These are phyloP conservation scores for Aphelocoma coerulescens DNA, from an alignment of 2,113 vertebrate species.

Conservation along the genomic window DNA sequence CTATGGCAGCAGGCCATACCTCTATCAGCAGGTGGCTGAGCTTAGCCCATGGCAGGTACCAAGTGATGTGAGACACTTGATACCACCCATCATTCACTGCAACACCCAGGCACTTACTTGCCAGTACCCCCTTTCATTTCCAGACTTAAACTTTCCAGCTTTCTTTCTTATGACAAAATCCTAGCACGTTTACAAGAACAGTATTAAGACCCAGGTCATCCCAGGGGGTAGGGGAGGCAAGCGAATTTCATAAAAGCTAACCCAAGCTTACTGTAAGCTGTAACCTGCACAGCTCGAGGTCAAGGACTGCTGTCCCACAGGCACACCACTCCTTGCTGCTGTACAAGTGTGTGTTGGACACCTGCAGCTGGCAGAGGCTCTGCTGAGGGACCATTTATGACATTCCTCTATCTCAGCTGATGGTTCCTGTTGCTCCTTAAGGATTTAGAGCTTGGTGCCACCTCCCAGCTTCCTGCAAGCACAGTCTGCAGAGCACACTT, in stretches of 20 bases:
- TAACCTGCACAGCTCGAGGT: background rate
- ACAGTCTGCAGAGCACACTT: background rate
- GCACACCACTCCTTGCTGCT: background rate
- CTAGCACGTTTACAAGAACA: rapidly evolving
- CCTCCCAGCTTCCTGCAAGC: background rate
- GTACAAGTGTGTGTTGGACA: background rate
- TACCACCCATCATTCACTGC: background rate
- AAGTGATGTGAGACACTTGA: background rate
- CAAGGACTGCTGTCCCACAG: background rate
- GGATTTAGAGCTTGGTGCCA: background rate
- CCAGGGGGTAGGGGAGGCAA: background rate
- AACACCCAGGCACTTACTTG: background rate
- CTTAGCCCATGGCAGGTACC: background rate
- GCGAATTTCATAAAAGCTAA: background rate
- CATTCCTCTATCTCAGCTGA: background rate
- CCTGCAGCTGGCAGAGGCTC: background rate
- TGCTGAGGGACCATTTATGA: background rate
- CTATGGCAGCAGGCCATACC: background rate
- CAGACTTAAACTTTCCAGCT: background rate
- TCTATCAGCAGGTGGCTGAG: background rate
- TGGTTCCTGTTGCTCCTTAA: background rate
- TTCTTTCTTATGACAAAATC: background rate
- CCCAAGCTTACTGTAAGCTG: background rate
- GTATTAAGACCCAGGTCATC: background rate
- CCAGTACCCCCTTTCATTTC: background rate